Base-by-base conservation (phyloP, 2,888 invertebrate genomes). In the Zonitis immaculata region DNA sequence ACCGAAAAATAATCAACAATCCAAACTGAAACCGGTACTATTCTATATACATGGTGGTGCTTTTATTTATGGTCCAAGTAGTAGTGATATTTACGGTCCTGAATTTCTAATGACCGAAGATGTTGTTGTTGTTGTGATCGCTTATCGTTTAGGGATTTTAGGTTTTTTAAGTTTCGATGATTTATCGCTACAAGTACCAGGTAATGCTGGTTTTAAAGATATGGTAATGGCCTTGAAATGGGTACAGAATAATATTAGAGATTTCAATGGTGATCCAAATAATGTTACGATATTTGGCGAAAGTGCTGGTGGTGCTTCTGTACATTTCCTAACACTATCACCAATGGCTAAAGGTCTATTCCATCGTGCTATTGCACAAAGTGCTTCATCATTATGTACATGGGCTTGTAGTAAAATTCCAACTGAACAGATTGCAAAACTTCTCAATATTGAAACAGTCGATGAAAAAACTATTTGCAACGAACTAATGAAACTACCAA, bases 151-250 rank as follows among this genome's bases (percentile, higher is more conserved):
- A 42, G 80, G 80, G 25, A 28, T 46, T 26, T 27, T 46, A 26
- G 26, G 26, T 26, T 80, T 80, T 52, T 68, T 80, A 25, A 73
- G 74, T 22, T 66, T 80, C 0, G 70, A 76, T 47, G 78, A 80
- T 56, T 64, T 73, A 6, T 68, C 73, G 1, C 63, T 79, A 6
- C 73, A 74, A 45, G 73, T 80, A 44, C 78, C 80, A 0, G 80
- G 80, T 1, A 81, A 81, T 66, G 78, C 79, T 0, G 80, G 78
- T 2, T 67, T 80, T 0, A 80, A 80, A 66, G 80, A 80, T 64
- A 77, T 78, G 68, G 72, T 79, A 1, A 58, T 79, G 63, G 80
- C 79, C 0, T 60, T 81, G 39, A 76, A 75, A 56, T 81, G 80
- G 80, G 72, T 80, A 0, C 76, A 78, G 56, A 68, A 66, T 1